A percentile compares a stretch with the other conserved stretches of the same genome.
Evolutionary conservation across 2,113 vertebrate species (phyloP).

Genomic region (Beaufortia kweichowensis): DNA sequence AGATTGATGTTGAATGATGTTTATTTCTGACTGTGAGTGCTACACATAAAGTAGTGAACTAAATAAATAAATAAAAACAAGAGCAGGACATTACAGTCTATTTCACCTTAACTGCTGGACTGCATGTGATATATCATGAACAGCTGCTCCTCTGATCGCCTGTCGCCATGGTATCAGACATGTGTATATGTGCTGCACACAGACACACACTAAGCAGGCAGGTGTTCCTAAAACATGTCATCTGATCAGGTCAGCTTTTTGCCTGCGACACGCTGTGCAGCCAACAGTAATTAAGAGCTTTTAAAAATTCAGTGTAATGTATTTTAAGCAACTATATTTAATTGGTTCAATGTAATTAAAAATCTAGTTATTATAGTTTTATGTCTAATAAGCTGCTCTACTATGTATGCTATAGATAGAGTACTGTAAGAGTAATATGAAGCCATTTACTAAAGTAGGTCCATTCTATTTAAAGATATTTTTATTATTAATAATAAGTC

Average conservation of each 20-base stretch:
- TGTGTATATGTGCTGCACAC: slow-evolving; percentile 1
- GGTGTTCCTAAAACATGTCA: not conserved
- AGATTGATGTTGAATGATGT: not conserved
- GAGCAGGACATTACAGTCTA: slow-evolving; percentile 26
- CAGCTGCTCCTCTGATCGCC: slow-evolving; percentile 33
- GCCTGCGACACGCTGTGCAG: not conserved
- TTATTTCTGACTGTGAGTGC: not conserved
- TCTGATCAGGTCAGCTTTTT: slow-evolving; percentile 20
- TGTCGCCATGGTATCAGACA: slow-evolving; percentile 8
- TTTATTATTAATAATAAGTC: no score
- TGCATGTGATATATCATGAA: slow-evolving; percentile 13
- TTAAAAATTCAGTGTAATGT: no score
- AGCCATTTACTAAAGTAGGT: not conserved
- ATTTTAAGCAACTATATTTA: no score
- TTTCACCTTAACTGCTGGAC: slow-evolving; percentile 16
- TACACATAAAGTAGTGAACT: not conserved
- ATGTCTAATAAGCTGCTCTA: not conserved
- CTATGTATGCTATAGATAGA: not conserved
- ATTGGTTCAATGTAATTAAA: not conserved
- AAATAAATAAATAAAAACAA: not conserved
- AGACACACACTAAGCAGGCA: not conserved
- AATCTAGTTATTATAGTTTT: not conserved
- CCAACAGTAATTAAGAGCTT: not conserved
- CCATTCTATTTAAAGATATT: not conserved
- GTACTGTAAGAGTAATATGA: not conserved